These are phyloP conservation scores for Gallinago stenura DNA, from an alignment of 2,797 vertebrate genomes.

Conservation along the genomic window DNA sequence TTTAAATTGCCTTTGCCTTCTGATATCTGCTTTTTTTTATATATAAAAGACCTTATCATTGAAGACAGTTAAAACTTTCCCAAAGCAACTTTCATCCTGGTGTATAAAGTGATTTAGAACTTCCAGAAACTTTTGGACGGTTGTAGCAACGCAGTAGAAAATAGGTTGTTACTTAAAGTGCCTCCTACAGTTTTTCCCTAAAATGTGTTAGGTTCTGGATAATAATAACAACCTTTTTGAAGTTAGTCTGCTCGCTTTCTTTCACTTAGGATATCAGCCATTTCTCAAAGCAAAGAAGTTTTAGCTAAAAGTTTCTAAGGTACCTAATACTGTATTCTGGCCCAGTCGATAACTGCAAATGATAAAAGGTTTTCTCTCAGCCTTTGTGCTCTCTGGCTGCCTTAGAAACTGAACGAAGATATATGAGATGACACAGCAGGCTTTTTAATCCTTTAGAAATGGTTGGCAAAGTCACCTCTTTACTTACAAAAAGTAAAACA, in stretches of 20 bases:
- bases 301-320: slow-evolving; percentile 33
- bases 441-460: slow-evolving; percentile 67
- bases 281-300: slow-evolving; percentile 54
- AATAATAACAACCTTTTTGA: not conserved
- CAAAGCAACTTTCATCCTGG: not conserved
- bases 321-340: slow-evolving; percentile 52
- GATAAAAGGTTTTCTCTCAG: slow-evolving; percentile 66
- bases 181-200: not conserved
- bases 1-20: slow-evolving; percentile 1
- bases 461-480: slow-evolving; percentile 58
- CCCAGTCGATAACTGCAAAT: slow-evolving; percentile 61
- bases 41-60: not conserved
- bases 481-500: slow-evolving; percentile 46
- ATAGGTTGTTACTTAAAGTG: not conserved
- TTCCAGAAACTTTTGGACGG: not conserved
- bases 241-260: not conserved
- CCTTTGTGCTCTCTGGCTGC: slow-evolving; percentile 53
- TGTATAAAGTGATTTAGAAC: not conserved
- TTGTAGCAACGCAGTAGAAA: not conserved
- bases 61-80: not conserved
- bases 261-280: not conserved
- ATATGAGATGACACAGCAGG: slow-evolving; percentile 55
- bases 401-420: slow-evolving; percentile 52
- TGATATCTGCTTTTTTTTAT: not conserved
- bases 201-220: not conserved